These are phyloP conservation scores for Diacarnus erythraeanus DNA, from an alignment of 37 sponge, comb jelly and placozoan genomes.

Conservation along the genomic window DNA sequence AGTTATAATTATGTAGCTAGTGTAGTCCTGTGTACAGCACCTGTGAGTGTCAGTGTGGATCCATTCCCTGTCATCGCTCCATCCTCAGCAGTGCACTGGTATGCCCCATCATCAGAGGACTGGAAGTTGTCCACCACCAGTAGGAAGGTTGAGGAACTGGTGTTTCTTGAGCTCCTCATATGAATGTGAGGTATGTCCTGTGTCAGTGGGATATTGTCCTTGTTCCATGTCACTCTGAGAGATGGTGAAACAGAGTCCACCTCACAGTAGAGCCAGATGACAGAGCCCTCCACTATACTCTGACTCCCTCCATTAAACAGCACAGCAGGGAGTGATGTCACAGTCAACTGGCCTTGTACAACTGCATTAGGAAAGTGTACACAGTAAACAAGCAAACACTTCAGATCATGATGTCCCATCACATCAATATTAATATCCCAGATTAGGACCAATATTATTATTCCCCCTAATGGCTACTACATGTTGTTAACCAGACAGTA, in stretches of 20 bases:
- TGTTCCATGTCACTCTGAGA: slow-evolving; percentile 45
- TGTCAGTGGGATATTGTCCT: not conserved
- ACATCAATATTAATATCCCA: too few relatives aligned
- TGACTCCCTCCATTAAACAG: not conserved
- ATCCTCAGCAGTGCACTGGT: slow-evolving; percentile 16
- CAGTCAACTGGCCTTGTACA: not conserved
- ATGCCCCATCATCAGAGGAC: slow-evolving; percentile 18
- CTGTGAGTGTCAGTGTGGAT: slow-evolving; percentile 6
- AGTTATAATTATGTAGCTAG: not conserved
- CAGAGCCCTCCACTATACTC: slow-evolving; percentile 29
- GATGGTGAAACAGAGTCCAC: not conserved
- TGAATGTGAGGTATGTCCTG: slow-evolving; percentile 35
- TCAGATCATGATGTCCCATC: too few relatives aligned
- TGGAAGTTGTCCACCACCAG: slow-evolving; percentile 26
- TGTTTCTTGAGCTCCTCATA: slow-evolving; percentile 1
- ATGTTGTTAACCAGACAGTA: too few relatives aligned
- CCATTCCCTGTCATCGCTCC: not conserved
- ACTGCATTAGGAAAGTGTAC: too few relatives aligned
- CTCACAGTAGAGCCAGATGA: slow-evolving; percentile 33
- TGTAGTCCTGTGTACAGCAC: slow-evolving; percentile 4
- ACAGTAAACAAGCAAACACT: too few relatives aligned
- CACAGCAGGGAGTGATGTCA: slow-evolving; percentile 16
- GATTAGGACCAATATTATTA: too few relatives aligned
- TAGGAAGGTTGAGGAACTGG: not conserved
- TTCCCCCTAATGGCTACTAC: too few relatives aligned